Evolutionary conservation across 35 echinoderm and acorn worm species (phyloP), one percentile per base, ranked within the genome.

Genomic region (Anneissia japonica): DNA sequence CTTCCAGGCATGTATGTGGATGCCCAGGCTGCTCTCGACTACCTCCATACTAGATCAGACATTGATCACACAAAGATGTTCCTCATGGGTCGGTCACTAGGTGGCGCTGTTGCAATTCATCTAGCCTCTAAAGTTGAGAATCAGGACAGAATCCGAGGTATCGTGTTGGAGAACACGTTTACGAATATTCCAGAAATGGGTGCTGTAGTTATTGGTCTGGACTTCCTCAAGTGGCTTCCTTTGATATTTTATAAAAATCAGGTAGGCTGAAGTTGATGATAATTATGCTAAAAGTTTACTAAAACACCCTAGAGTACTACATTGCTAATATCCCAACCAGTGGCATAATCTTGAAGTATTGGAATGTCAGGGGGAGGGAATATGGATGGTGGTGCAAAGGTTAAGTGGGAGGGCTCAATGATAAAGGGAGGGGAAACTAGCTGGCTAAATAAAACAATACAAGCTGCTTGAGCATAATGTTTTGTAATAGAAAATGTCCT

Each of bases 131-230:
- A 84, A 31, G 76, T 82, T 30, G 31, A 76, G 12, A 94, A 99
- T 75, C 40, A 37, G 16, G 80, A 87, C 30, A 39, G 73, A 75
- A 88, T 99, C 43, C 46, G 83, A 46, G 92, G 91, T 23, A 31
- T 99, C 32, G 89, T 99, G 39, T 32, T 99, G 84, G 96, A 99
- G 55, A 99, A 99, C 46, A 99, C 96, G 4, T 99, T 99, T 74
- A 94, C 96, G 6, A 93, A 89, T 76, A 94, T 99, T 39, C 96
- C 93, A 41, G 92, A 93, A 32, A 94, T 99, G 91, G 96, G 91
- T 0, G 33, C 46, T 45, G 46, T 85, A 46, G 32, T 99, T 0
- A 94, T 99, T 87, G 74, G 74, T 10, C 21, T 88, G 41, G 89
- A 83, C n/a, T 75, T 94, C 55, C 37, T 95, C 13, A 91, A 77